These are phyloP conservation scores for Stomatorhinus ivindoensis DNA, from an alignment of 2,113 vertebrate genomes.

Conservation along the genomic window DNA sequence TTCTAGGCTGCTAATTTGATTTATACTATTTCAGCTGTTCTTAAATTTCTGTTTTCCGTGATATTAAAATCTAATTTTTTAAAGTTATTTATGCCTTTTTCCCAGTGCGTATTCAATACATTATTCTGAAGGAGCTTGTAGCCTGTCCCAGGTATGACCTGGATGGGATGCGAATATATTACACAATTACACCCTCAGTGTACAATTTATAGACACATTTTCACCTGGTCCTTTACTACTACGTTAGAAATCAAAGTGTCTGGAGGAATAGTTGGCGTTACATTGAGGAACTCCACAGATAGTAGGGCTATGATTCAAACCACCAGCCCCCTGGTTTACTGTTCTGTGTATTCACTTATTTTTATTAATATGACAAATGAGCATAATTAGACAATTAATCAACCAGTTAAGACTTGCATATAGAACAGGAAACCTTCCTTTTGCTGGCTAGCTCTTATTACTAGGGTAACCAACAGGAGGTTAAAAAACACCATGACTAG, in stretches of 20 bases:
- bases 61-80: neutral
- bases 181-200: neutral
- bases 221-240: neutral
- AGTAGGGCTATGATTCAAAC: neutral
- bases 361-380: neutral
- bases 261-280: neutral
- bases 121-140: neutral
- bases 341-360: neutral
- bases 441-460: neutral
- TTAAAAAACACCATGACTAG: neutral
- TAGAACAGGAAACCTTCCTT: neutral
- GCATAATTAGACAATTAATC: neutral
- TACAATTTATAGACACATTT: neutral
- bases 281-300: neutral
- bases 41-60: neutral
- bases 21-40: neutral
- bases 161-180: neutral
- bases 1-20: neutral
- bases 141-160: neutral
- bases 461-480: neutral
- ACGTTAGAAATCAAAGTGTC: neutral
- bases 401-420: neutral
- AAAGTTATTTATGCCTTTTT: neutral
- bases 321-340: neutral
- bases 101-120: neutral